These are phyloP conservation scores for Endomychus coccineus DNA, from an alignment of 2,888 invertebrate species.

Conservation along the genomic window DNA sequence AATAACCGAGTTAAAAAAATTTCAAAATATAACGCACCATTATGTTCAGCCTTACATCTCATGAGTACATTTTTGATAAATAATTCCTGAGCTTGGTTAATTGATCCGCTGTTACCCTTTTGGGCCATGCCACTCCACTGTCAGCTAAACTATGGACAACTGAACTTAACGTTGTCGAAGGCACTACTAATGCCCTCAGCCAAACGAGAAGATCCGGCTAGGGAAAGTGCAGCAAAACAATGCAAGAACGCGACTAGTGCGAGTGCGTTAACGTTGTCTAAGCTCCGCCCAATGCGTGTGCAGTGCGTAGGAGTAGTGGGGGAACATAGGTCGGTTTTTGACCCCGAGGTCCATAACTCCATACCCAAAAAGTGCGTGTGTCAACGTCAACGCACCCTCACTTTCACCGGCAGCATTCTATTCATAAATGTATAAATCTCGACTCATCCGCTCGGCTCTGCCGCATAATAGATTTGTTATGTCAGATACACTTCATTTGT, in stretches of 20 bases:
- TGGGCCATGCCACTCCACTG: constrained; percentile 21
- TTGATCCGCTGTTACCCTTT: constrained; percentile 23
- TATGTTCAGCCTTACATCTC: constrained; percentile 32
- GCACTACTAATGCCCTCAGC: constrained; percentile 8
- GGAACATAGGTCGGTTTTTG: constrained; percentile 37
- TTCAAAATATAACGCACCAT: constrained; percentile 27
- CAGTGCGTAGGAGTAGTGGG: constrained; percentile 31
- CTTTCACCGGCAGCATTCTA: constrained; percentile 11
- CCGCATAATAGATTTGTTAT: too few relatives aligned
- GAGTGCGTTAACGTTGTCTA: constrained; percentile 32
- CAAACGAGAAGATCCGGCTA: constrained; percentile 12
- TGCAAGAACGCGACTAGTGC: constrained; percentile 33
- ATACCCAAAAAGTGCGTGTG: constrained; percentile 49
- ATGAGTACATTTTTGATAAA: constrained; percentile 36
- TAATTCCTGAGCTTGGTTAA: constrained; percentile 31
- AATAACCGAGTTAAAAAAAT: constrained; percentile 14
- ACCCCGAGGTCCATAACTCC: constrained; percentile 44
- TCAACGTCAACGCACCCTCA: constrained; percentile 11
- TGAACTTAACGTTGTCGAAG: not conserved
- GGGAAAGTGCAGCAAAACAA: constrained; percentile 29
- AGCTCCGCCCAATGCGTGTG: constrained; percentile 41
- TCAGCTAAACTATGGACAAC: not conserved
- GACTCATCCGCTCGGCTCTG: too few relatives aligned
- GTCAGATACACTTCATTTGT: too few relatives aligned
- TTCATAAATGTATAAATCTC: too few relatives aligned